Evolutionary conservation across 2,113 vertebrate species (phyloP).

Genomic region (Thalassarche chlororhynchos): DNA sequence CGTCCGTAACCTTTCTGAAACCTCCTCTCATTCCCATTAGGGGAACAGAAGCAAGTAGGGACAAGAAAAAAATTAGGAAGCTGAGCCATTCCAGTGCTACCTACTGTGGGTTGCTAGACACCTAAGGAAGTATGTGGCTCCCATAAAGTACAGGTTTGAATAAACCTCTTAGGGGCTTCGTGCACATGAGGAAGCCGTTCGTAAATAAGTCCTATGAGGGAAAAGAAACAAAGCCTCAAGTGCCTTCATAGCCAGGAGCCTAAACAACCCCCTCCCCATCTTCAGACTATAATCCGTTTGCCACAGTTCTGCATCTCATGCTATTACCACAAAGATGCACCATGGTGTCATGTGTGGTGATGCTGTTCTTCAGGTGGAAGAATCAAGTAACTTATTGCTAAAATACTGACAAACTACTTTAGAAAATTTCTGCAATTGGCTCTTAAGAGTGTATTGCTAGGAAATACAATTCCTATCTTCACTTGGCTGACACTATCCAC

Average conservation of each 20-base stretch:
- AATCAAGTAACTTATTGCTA: neutral
- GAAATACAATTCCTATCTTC: neutral
- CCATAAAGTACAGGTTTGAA: neutral
- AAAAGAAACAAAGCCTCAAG: neutral
- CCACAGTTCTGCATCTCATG: neutral
- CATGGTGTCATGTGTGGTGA: accelerated
- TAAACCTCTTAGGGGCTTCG: neutral
- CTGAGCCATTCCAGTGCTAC: neutral
- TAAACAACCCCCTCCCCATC: neutral
- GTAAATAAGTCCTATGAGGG: neutral
- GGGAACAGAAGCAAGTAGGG: neutral
- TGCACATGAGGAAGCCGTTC: neutral
- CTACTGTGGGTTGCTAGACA: neutral
- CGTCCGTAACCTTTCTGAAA: neutral
- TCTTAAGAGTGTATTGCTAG: neutral
- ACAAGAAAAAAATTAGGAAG: neutral
- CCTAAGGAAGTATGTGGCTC: neutral
- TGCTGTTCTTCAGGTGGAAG: neutral
- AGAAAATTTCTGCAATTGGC: neutral
- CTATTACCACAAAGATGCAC: neutral
- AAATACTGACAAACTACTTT: neutral
- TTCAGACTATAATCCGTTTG: neutral
- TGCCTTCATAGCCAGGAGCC: neutral
- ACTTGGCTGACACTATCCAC: neutral
- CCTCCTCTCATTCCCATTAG: neutral